Percentiles rank a stretch among this genome's conserved stretches.
Evolutionary conservation across 2,797 vertebrate genomes (phyloP).

Genomic region (Adelosebastes latens): DNA sequence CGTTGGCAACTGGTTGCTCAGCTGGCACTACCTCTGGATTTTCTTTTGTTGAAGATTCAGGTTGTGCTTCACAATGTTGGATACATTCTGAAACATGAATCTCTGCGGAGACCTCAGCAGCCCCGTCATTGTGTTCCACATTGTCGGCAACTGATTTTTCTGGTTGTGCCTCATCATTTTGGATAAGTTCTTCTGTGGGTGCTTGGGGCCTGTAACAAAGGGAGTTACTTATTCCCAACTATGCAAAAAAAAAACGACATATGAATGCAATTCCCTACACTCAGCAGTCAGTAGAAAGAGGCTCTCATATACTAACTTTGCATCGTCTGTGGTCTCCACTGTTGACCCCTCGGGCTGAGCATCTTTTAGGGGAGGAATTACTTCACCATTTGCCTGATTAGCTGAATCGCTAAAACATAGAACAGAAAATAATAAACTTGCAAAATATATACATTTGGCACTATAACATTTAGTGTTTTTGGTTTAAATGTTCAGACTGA

Average conservation of each 20-base stretch:
- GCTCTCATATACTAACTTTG: slow-evolving; percentile 50
- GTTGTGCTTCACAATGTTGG: slow-evolving; percentile 3
- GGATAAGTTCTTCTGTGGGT: slow-evolving; percentile 6
- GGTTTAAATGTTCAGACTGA: slow-evolving; percentile 8
- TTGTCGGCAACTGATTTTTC: background rate
- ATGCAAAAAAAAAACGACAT: background rate
- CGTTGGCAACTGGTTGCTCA: background rate
- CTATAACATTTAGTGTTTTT: slow-evolving; percentile 1
- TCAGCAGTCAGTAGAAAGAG: slow-evolving; percentile 1
- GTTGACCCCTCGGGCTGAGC: slow-evolving; percentile 19
- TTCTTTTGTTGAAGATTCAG: background rate
- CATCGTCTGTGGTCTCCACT: slow-evolving; percentile 5
- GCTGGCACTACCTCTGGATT: background rate
- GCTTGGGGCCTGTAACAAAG: slow-evolving; percentile 48
- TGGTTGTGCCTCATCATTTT: background rate
- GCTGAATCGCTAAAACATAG: slow-evolving; percentile 29
- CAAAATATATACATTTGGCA: background rate
- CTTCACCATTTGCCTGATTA: slow-evolving; percentile 19
- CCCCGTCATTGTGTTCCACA: background rate
- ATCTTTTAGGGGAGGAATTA: slow-evolving; percentile 5
- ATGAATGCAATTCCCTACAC: background rate
- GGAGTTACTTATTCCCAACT: slow-evolving; percentile 9
- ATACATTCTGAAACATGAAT: background rate
- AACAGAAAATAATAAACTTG: background rate
- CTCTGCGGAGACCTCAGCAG: slow-evolving; percentile 1